Evolutionary conservation across 2,797 vertebrate species (phyloP), one percentile per base, ranked within the genome.

Genomic region (Peromyscus melanophrys): DNA sequence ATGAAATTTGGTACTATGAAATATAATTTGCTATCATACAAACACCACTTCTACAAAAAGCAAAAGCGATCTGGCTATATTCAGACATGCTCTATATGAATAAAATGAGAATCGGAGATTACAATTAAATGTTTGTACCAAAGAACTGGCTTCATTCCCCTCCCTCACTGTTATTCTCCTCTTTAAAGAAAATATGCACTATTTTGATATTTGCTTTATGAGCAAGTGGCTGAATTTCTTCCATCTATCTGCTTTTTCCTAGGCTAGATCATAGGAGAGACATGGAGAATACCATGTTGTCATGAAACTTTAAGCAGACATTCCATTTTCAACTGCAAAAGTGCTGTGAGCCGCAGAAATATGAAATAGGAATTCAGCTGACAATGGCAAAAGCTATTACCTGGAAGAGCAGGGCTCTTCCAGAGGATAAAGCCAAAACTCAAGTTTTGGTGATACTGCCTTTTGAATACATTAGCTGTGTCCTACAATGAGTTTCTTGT

Each of bases 31-130:
- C 98, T 99, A 99, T 99, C 99, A 98, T 99, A 98, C 99, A 99
- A 98, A 99, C 98, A 98, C 99, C 99, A 99, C 99, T 99, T 99
- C 99, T 99, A 99, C 99, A 99, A 98, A 99, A 98, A 95, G 99
- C 99, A 98, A 99, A 98, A 98, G 99, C 99, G 98, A 99, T 98
- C 99, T 99, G 99, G 99, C 99, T 99, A 99, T 99, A 99, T 98
- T 99, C 99, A 99, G 99, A 99, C 99, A 99, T 99, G 98, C 97
- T 98, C 98, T 98, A 98, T 98, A 97, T 98, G 98, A 98, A 98
- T 98, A 98, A 98, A 98, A 98, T 71, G 92, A 89, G 85, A 98
- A 98, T 65, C 93, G 88, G 92, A 89, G 84, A 97, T 98, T 98
- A 98, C 94, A 93, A 98, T 95, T 85, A 98, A 98, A 83, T 37